Percentiles rank a stretch among this genome's conserved stretches.
Evolutionary conservation across 1,140 invertebrate genomes (phyloP).

Genomic region (Drosophila teissieri): DNA sequence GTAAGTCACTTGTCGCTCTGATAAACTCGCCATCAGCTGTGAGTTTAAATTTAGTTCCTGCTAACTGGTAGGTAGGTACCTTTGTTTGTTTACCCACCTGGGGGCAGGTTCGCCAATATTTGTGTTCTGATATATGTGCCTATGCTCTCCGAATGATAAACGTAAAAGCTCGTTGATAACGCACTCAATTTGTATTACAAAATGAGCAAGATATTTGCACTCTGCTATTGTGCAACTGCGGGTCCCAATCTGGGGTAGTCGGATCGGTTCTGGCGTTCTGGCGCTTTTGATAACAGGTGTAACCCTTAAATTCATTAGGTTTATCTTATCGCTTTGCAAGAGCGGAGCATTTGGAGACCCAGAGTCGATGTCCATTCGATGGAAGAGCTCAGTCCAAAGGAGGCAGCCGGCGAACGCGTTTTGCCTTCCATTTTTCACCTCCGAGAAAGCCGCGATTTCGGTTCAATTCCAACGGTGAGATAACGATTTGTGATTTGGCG

Average conservation of each 20-base stretch:
- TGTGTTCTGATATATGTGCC: conserved; percentile 7
- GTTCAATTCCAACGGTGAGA: conserved; percentile 59
- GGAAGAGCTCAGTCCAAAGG: conserved; percentile 55
- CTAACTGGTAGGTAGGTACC: conserved; percentile 13
- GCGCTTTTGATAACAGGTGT: conserved; percentile 62
- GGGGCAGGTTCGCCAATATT: conserved; percentile 25
- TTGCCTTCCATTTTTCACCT: conserved; percentile 16
- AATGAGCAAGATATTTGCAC: conserved; percentile 45
- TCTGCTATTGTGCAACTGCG: conserved; percentile 33
- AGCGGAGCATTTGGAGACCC: conserved; percentile 23
- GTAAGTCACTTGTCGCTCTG: background rate
- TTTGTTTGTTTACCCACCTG: conserved; percentile 22
- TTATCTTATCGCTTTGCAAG: conserved; percentile 67
- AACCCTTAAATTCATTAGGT: conserved; percentile 77
- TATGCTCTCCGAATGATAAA: conserved; percentile 36
- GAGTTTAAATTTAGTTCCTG: conserved; percentile 31
- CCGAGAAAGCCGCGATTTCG: conserved; percentile 7
- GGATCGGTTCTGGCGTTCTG: conserved; percentile 7
- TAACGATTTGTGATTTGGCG: conserved; percentile 29
- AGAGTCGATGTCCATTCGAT: conserved; percentile 52
- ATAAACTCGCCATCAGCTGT: conserved; percentile 30
- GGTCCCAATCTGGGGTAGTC: conserved; percentile 11
- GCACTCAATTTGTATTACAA: conserved; percentile 49
- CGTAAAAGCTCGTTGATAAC: conserved; percentile 36
- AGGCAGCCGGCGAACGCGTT: conserved; percentile 60